Percentiles rank a stretch among this genome's conserved stretches.
Conservation (phyloP, 2,888 invertebrate genomes). For the Linnaemya vulpina region DNA sequence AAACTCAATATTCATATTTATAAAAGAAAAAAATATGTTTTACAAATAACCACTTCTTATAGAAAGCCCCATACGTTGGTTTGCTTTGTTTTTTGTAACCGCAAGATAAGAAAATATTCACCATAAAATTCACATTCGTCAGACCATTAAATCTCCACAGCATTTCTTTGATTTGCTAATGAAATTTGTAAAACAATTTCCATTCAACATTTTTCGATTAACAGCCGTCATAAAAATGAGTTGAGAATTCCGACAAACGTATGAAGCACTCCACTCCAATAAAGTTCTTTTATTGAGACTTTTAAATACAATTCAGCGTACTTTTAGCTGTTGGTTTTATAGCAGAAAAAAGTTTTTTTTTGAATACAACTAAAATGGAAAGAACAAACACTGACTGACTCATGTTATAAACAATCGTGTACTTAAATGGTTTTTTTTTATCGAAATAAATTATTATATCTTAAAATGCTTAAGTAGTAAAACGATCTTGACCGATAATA, state of each 20-base stretch:
- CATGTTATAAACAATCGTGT: neutral
- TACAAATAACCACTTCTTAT: too few species aligned
- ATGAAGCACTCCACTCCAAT: too few species aligned
- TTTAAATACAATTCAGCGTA: neutral
- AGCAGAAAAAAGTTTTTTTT: too few species aligned
- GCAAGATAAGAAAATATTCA: neutral
- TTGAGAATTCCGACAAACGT: too few species aligned
- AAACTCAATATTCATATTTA: too few species aligned
- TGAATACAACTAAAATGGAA: too few species aligned
- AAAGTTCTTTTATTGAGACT: neutral
- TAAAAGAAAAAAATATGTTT: too few species aligned
- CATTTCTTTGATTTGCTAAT: neutral
- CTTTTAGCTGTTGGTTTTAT: neutral
- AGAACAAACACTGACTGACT: slow-evolving; percentile 5
- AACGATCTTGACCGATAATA: slow-evolving; percentile 52
- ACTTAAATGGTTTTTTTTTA: neutral
- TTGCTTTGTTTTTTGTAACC: too few species aligned
- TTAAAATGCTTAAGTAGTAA: slow-evolving; percentile 13
- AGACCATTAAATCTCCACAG: neutral
- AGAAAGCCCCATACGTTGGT: too few species aligned
- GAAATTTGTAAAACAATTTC: neutral
- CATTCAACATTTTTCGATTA: neutral
- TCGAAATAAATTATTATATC: neutral
- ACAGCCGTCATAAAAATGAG: too few species aligned
- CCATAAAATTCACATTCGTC: neutral